Conservation (phyloP, 53 echinoderm and acorn worm species). For the Arbacia lixula region DNA sequence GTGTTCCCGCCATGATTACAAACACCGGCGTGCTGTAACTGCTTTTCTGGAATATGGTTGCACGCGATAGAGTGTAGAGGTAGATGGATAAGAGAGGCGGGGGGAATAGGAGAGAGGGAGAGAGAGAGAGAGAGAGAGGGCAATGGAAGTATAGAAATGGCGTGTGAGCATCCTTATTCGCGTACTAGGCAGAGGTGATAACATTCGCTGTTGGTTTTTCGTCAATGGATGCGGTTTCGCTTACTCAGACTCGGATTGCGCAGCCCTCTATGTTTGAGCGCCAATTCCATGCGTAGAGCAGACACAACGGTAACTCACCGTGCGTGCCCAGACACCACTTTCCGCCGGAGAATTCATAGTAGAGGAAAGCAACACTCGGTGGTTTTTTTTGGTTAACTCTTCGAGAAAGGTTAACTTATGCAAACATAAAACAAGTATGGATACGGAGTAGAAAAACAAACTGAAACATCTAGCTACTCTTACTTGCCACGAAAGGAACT, state of each 20-base stretch:
- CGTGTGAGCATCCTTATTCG: too few species aligned
- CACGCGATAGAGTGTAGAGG: background rate
- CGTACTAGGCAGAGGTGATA: too few species aligned
- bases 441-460: too few species aligned
- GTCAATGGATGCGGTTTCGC: background rate
- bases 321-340: background rate
- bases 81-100: background rate
- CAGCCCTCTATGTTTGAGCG: slow-evolving; percentile 10
- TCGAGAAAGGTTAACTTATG: slow-evolving; percentile 13
- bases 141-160: too few species aligned
- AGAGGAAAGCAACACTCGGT: slow-evolving; percentile 1
- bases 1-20: too few species aligned
- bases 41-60: background rate
- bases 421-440: too few species aligned
- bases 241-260: slow-evolving; percentile 19
- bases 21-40: background rate
- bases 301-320: slow-evolving; percentile 5
- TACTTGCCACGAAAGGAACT: too few species aligned
- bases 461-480: too few species aligned
- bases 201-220: slow-evolving; percentile 14
- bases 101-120: background rate
- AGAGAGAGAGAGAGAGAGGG: background rate
- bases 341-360: background rate
- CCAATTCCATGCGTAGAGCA: slow-evolving; percentile 10
- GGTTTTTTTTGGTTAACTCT: slow-evolving; percentile 4